Conservation (phyloP, 2,797 vertebrate genomes). For the Danio jaintianensis region DNA sequence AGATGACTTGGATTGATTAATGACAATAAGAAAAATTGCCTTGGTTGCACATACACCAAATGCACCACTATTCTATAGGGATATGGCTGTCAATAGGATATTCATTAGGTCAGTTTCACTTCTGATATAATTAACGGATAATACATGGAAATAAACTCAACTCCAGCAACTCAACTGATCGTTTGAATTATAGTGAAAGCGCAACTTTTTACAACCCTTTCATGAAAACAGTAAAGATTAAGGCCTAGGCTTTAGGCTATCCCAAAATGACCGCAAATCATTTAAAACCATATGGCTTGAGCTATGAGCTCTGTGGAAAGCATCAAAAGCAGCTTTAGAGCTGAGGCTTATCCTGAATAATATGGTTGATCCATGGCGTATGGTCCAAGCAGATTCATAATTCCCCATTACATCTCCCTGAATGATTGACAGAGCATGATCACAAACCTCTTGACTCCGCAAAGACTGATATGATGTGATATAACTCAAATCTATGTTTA, state of each 20-base stretch:
- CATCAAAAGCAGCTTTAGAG: constrained; percentile 61
- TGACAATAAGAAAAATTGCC: neutral
- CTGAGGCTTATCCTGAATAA: constrained; percentile 68
- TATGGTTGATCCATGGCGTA: constrained; percentile 65
- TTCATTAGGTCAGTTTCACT: neutral
- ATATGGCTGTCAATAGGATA: neutral
- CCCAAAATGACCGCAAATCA: constrained; percentile 33
- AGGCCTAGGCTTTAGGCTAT: neutral
- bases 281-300: constrained; percentile 46
- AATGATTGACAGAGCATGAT: constrained; percentile 29
- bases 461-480: constrained; percentile 2
- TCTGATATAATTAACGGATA: neutral
- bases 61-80: neutral
- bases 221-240: constrained; percentile 23
- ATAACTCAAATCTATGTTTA: neutral
- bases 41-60: neutral
- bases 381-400: constrained; percentile 52
- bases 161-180: neutral
- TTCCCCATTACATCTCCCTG: constrained; percentile 36
- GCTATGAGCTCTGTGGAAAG: constrained; percentile 61
- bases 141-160: neutral
- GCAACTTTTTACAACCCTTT: neutral
- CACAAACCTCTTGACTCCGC: neutral
- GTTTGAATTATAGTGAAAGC: neutral
- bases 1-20: no score